Evolutionary conservation across 2,888 invertebrate species (phyloP).

Genomic region (Pandemis heparana): DNA sequence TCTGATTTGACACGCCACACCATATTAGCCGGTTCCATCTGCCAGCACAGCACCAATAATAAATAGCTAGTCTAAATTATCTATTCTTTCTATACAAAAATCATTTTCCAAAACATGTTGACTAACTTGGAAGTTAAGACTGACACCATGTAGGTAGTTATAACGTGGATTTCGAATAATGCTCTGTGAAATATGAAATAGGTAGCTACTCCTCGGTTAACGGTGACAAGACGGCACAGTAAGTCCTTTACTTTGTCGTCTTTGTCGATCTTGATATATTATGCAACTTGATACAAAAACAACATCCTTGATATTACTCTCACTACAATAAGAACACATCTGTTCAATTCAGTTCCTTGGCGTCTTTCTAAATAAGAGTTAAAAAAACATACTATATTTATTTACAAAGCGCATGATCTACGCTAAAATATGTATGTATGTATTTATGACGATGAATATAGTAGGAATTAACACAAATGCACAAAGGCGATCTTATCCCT

Average conservation of each 20-base stretch:
- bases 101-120: not conserved
- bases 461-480: too few relatives aligned
- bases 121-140: not conserved
- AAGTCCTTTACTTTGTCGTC: not conserved
- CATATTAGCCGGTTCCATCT: not conserved
- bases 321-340: not conserved
- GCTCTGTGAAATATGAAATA: conserved; percentile 2
- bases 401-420: conserved; percentile 1
- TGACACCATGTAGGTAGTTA: not conserved
- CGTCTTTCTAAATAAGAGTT: not conserved
- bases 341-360: not conserved
- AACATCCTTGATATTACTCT: not conserved
- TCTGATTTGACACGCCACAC: not conserved
- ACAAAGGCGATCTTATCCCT: too few relatives aligned
- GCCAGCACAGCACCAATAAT: not conserved
- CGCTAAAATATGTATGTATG: not conserved
- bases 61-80: not conserved
- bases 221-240: not conserved
- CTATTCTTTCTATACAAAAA: not conserved
- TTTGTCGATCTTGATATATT: too few relatives aligned
- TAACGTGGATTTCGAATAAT: conserved; percentile 1
- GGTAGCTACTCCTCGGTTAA: not conserved
- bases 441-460: too few relatives aligned
- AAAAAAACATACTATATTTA: not conserved
- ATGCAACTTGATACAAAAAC: too few relatives aligned